Percentiles rank a stretch among this genome's conserved stretches.
Conservation (phyloP, 2,797 vertebrate genomes). For the Chromis chromis region DNA sequence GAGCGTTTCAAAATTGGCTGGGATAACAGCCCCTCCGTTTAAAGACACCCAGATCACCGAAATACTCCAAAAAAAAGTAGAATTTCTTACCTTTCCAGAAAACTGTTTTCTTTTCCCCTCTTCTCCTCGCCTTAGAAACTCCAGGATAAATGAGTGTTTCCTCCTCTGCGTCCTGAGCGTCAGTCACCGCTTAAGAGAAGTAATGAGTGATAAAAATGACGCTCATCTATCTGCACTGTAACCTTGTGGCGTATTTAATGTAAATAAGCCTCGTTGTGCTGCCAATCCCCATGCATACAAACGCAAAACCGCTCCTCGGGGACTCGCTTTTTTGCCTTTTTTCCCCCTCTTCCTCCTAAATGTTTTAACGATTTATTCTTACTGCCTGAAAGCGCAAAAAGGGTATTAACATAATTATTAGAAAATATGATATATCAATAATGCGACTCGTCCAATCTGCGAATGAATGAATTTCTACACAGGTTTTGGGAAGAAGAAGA, state of each 20-base stretch:
- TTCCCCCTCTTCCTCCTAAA: conserved; percentile 59
- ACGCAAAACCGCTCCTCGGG: conserved; percentile 90
- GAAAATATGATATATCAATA: conserved; percentile 95
- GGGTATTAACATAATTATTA: conserved; percentile 89
- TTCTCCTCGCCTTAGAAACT: conserved; percentile 87
- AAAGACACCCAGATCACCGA: conserved; percentile 61
- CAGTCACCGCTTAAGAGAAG: conserved; percentile 96
- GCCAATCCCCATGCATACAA: conserved; percentile 93
- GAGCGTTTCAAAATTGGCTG: conserved; percentile 84
- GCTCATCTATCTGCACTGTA: conserved; percentile 98
- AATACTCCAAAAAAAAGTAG: conserved; percentile 73
- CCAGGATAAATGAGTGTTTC: conserved; percentile 89
- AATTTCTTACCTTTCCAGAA: conserved; percentile 90
- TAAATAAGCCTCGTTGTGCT: conserved; percentile 99
- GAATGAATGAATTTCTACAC: conserved; percentile 75
- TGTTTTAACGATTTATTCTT: conserved; percentile 91
- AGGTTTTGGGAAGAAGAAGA: conserved; percentile 75
- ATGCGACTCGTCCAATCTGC: conserved; percentile 78
- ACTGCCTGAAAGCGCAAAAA: conserved; percentile 88
- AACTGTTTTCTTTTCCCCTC: conserved; percentile 87
- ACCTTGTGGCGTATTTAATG: conserved; percentile 99
- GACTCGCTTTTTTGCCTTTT: conserved; percentile 86
- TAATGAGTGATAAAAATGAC: conserved; percentile 99
- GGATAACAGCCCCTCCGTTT: conserved; percentile 80
- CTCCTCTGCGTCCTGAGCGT: conserved; percentile 89